Conservation (phyloP, 2,797 vertebrate species). For the Pseudopleuronectes americanus region DNA sequence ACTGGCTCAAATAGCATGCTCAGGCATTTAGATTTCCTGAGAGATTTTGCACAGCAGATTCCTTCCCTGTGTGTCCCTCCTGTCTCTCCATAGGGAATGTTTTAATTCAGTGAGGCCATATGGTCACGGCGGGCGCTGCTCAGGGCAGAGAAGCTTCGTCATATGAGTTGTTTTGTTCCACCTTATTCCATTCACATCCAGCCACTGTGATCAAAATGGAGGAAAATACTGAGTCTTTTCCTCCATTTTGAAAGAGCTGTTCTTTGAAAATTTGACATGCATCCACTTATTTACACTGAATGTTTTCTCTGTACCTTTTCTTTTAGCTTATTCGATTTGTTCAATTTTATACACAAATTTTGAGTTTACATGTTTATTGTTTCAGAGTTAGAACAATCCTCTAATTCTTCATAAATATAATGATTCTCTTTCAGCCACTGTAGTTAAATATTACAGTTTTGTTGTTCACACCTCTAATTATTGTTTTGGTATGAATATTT, state of each 20-base stretch:
- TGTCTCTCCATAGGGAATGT: slow-evolving; percentile 64
- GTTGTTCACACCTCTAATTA: too few relatives aligned
- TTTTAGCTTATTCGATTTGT: not conserved
- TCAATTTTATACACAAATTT: too few relatives aligned
- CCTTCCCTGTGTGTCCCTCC: slow-evolving; percentile 63
- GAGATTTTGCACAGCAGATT: slow-evolving; percentile 72
- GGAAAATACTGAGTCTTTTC: not conserved
- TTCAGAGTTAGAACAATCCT: not conserved
- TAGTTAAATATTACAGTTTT: not conserved
- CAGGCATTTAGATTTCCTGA: slow-evolving; percentile 20
- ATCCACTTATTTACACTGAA: not conserved
- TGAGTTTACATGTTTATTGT: not conserved
- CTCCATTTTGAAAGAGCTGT: slow-evolving; percentile 2
- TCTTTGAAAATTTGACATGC: not conserved
- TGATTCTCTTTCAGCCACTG: not conserved
- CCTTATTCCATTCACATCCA: slow-evolving; percentile 29
- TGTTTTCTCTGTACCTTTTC: not conserved
- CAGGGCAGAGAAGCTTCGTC: slow-evolving; percentile 43
- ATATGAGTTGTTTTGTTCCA: slow-evolving; percentile 7
- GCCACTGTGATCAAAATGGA: slow-evolving; percentile 22
- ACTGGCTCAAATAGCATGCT: not conserved
- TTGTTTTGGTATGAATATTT: too few relatives aligned
- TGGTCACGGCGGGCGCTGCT: slow-evolving; percentile 62
- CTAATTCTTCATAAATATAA: too few relatives aligned
- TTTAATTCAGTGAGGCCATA: slow-evolving; percentile 68